These are phyloP conservation scores for Tachysurus vachellii DNA, from an alignment of 2,113 vertebrate genomes.

Conservation along the genomic window DNA sequence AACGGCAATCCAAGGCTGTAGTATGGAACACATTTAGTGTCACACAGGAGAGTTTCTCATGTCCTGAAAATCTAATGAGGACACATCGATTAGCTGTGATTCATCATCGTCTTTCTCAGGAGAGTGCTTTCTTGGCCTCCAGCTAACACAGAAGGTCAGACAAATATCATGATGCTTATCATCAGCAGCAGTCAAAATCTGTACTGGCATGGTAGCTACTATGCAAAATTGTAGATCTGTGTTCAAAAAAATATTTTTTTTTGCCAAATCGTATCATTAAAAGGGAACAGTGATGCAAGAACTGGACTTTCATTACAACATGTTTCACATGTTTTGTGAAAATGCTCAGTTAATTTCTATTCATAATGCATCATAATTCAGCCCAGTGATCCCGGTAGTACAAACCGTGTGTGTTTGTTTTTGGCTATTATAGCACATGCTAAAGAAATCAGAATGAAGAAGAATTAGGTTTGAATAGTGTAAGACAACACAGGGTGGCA, in stretches of 20 bases:
- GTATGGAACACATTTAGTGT: background rate
- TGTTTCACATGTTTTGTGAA: background rate
- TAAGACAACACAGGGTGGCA: background rate
- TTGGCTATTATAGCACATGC: background rate
- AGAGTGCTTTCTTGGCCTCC: constrained; percentile 2
- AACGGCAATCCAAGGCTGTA: background rate
- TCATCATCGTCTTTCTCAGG: constrained; percentile 16
- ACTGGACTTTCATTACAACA: background rate
- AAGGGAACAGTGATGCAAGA: background rate
- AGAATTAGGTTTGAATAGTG: background rate
- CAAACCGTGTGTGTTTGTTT: background rate
- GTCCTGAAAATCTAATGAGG: constrained; percentile 25
- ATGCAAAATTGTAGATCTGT: background rate
- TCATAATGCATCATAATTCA: background rate
- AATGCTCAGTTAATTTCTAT: background rate
- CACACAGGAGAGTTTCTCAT: background rate
- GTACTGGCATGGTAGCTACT: background rate
- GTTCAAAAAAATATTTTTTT: background rate
- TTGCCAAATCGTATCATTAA: background rate
- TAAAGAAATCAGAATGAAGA: background rate
- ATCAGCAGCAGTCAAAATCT: background rate
- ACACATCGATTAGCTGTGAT: constrained; percentile 23
- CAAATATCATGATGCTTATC: background rate
- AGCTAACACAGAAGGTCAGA: constrained; percentile 10
- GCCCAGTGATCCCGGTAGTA: background rate